phyloP scores from a whole-genome alignment of 2,797 vertebrate genomes.

The Phalanger gymnotis region DNA sequence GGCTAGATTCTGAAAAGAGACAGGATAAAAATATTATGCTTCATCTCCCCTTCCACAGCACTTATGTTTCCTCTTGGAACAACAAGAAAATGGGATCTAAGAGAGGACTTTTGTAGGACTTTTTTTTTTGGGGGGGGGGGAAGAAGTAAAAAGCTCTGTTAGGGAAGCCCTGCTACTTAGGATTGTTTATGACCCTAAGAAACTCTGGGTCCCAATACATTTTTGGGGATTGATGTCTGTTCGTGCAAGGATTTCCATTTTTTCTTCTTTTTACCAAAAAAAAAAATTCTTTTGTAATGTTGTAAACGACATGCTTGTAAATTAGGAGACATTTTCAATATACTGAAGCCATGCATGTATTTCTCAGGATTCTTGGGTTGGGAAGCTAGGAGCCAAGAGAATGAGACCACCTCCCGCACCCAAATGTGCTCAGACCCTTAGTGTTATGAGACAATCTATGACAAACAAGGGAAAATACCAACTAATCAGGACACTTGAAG shows the following conservation, averaged over 20 bases:
- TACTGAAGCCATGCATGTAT: not conserved
- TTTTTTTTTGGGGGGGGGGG: not conserved
- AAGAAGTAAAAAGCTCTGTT: not conserved
- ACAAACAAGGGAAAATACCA: not conserved
- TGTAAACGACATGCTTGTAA: not conserved
- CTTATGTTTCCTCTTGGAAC: not conserved
- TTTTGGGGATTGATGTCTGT: not conserved
- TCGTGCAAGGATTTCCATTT: not conserved
- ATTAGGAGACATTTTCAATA: not conserved
- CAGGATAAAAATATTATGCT: not conserved
- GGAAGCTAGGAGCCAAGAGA: not conserved
- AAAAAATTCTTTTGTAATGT: not conserved
- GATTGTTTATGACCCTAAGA: not conserved
- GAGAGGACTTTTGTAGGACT: not conserved
- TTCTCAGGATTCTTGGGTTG: not conserved
- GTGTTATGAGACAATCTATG: not conserved
- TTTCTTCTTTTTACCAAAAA: not conserved
- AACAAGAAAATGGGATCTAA: not conserved
- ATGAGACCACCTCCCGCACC: not conserved
- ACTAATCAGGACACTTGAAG: not conserved
- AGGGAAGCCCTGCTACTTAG: not conserved
- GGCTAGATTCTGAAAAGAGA: not conserved
- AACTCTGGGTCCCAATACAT: not conserved
- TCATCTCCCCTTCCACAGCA: not conserved
- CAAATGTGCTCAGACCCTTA: not conserved